phyloP scores from a whole-genome alignment of 2,888 invertebrate genomes.

The Margaritifera margaritifera region DNA sequence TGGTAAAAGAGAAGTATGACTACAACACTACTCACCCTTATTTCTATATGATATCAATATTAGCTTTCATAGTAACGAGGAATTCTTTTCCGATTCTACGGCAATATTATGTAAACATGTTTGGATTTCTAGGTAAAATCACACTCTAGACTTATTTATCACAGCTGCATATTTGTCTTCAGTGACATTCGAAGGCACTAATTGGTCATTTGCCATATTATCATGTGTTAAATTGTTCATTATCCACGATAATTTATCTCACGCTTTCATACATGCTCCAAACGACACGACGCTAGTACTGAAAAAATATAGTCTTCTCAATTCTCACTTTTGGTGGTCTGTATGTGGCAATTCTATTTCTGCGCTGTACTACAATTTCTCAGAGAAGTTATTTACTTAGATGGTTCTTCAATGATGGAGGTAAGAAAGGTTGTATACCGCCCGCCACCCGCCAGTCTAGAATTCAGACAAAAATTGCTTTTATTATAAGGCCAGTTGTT shows the following conservation, averaged over 20 bases:
- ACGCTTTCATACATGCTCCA: slow-evolving; percentile 47
- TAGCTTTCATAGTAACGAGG: slow-evolving; percentile 50
- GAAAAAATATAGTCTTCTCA: slow-evolving; percentile 16
- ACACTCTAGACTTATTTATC: slow-evolving; percentile 63
- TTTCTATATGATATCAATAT: slow-evolving; percentile 50
- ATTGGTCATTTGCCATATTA: slow-evolving; percentile 50
- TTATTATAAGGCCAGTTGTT: no score
- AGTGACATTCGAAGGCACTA: slow-evolving; percentile 60
- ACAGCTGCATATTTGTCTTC: slow-evolving; percentile 60
- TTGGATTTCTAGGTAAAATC: slow-evolving; percentile 59
- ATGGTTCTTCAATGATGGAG: no score
- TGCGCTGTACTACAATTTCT: not conserved
- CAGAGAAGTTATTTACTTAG: not conserved
- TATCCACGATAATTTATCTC: slow-evolving; percentile 56
- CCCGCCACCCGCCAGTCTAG: no score
- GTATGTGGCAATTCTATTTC: not conserved
- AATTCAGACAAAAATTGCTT: no score
- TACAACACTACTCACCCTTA: slow-evolving; percentile 57
- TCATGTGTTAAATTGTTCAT: slow-evolving; percentile 54
- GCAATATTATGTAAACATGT: slow-evolving; percentile 47
- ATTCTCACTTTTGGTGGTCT: slow-evolving; percentile 6
- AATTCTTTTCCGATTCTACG: slow-evolving; percentile 52
- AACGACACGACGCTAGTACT: slow-evolving; percentile 34
- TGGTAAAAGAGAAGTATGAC: slow-evolving; percentile 42
- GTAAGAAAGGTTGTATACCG: no score